Evolutionary conservation across 1,140 invertebrate genomes (phyloP), one percentile per base, ranked within the genome.

Genomic region (Ptiloglossa arizonensis): DNA sequence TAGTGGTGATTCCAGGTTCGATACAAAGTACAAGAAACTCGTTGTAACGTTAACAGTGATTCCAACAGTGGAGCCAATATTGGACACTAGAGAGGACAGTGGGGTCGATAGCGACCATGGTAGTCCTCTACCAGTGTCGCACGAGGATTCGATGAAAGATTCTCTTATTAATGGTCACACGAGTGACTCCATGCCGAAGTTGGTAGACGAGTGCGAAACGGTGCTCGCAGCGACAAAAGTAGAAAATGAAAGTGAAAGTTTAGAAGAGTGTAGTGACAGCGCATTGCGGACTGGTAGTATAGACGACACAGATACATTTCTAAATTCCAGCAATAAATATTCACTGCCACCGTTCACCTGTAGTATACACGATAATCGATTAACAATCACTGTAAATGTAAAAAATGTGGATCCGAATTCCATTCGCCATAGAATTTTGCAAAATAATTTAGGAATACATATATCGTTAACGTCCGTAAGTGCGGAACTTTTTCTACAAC

Each of bases 1-100:
- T 81, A 89, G 93, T 76, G 97, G 97, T 24, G 95, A 93, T 87
- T 97, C 97, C 1, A 97, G 96, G 87, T 98, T 98, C 93, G 97
- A 98, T 90, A 94, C 95, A 74, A 94, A 94, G 70, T 95, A 94
- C 60, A 95, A 95, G 74, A 95, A 94, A 79, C 93, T 99, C 29
- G 94, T 93, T 76, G 94, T 98, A 4, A 96, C 95, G 11, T 90
- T 98, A 83, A 96, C 96, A 64, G 96, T 97, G 22, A 90, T 94
- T 78, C 87, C 89, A 44, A 83, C 87, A 56, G 48, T 79, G 22
- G n/a, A 83, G 59, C 81, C 93, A 5, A 86, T 86, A 9, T 83
- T 89, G 52, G 78, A 87, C 13, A 93, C 94, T 64, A 94, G 93
- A 77, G 94, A 95, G 81, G 96, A 97, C 81, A 96, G 96, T 89